These are phyloP conservation scores for Cosmopolites sordidus DNA, from an alignment of 2,888 invertebrate genomes.

Conservation along the genomic window DNA sequence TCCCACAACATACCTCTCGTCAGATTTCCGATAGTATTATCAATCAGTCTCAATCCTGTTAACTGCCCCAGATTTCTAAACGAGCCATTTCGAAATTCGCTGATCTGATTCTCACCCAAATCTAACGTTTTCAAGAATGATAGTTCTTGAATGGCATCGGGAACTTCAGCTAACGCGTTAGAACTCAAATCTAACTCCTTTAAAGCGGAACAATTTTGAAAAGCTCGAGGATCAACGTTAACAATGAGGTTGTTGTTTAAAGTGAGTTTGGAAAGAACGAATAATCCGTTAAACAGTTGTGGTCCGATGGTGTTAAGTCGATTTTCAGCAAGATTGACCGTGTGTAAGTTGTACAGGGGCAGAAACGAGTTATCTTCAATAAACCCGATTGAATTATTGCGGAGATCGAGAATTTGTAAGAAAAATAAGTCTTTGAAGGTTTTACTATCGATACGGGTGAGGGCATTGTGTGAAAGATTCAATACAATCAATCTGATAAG, in stretches of 20 bases:
- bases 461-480: conserved; percentile 80
- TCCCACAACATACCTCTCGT: conserved; percentile 85
- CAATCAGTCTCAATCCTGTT: conserved; percentile 81
- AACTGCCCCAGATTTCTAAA: conserved; percentile 82
- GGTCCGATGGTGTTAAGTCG: conserved; percentile 75
- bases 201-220: conserved; percentile 81
- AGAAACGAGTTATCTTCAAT: conserved; percentile 84
- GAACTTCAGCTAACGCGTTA: conserved; percentile 76
- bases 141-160: conserved; percentile 76
- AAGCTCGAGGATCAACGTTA: conserved; percentile 73
- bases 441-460: conserved; percentile 76
- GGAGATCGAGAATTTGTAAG: conserved; percentile 78
- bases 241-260: conserved; percentile 81
- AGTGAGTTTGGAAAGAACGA: conserved; percentile 77
- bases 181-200: conserved; percentile 87
- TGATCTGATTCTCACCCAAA: conserved; percentile 88
- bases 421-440: conserved; percentile 85
- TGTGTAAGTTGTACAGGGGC: conserved; percentile 83
- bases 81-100: conserved; percentile 75
- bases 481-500: conserved; percentile 79
- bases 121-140: conserved; percentile 83
- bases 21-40: conserved; percentile 83
- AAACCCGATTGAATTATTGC: conserved; percentile 84
- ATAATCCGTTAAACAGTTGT: conserved; percentile 77
- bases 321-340: conserved; percentile 85